Conservation (phyloP, 1,140 invertebrate species). For the Drosophila oshimai region DNA sequence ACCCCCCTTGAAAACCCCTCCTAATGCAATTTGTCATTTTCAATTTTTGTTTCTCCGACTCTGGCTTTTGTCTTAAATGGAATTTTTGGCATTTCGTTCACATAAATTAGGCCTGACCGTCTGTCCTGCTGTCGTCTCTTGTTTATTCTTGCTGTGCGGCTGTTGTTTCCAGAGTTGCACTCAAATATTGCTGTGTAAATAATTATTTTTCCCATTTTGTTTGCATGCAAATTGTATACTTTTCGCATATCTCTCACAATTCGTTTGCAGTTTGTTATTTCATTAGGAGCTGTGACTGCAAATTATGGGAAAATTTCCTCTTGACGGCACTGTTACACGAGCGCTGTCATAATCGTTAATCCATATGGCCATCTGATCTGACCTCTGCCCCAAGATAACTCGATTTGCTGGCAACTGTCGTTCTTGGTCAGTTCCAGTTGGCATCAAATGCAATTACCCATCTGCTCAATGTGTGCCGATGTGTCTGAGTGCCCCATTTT, state of each 20-base stretch:
- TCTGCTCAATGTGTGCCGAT: neutral
- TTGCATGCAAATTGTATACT: conserved; percentile 60
- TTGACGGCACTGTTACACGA: neutral
- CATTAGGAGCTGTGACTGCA: conserved; percentile 24
- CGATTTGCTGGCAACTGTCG: conserved; percentile 17
- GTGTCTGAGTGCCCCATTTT: neutral
- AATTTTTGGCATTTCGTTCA: conserved; percentile 71
- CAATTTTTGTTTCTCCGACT: conserved; percentile 48
- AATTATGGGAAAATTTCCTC: neutral
- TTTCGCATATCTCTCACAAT: conserved; percentile 7
- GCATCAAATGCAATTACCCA: conserved; percentile 38
- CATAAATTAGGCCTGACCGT: conserved; percentile 58
- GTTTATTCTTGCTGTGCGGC: conserved; percentile 4
- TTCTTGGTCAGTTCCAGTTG: conserved; percentile 18
- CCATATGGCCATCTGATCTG: conserved; percentile 24
- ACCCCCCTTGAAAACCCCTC: neutral
- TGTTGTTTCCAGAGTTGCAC: conserved; percentile 18
- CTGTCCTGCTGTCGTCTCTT: neutral
- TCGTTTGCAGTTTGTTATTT: conserved; percentile 7
- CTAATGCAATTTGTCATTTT: conserved; percentile 80
- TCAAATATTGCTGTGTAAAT: conserved; percentile 56
- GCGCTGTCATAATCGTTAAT: conserved; percentile 26
- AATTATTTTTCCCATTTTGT: conserved; percentile 54
- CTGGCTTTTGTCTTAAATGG: conserved; percentile 58
- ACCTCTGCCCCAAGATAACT: conserved; percentile 6